phyloP scores from a whole-genome alignment of 1,140 invertebrate genomes.

The Bemisia tabaci region DNA sequence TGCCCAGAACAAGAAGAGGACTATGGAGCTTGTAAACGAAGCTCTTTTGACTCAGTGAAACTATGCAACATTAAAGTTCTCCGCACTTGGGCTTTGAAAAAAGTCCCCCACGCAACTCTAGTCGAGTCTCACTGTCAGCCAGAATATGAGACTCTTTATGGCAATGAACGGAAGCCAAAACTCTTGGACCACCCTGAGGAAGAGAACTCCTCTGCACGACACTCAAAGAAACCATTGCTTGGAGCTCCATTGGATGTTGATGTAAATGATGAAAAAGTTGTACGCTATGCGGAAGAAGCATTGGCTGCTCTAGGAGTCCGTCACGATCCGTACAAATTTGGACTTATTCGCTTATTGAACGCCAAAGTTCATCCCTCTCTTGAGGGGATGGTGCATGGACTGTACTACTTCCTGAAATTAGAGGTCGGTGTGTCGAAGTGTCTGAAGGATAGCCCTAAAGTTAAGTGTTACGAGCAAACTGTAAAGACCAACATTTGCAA shows the following conservation, averaged over 20 bases:
- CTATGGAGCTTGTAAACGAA: background rate
- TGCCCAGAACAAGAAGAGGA: background rate
- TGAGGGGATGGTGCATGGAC: too few relatives aligned
- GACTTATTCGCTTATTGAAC: too few relatives aligned
- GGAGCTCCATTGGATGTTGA: too few relatives aligned
- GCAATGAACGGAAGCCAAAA: background rate
- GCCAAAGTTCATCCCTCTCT: too few relatives aligned
- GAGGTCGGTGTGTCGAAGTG: background rate
- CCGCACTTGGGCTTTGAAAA: background rate
- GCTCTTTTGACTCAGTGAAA: background rate
- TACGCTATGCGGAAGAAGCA: too few relatives aligned
- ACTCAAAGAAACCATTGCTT: too few relatives aligned
- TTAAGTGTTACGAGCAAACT: background rate
- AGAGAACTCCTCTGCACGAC: too few relatives aligned
- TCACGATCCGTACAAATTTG: too few relatives aligned
- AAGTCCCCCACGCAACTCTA: background rate
- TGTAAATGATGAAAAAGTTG: too few relatives aligned
- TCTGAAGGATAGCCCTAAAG: background rate
- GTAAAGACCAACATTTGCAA: background rate
- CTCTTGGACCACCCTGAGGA: too few relatives aligned
- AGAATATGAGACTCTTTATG: background rate
- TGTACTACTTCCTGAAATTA: background rate
- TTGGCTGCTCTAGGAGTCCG: too few relatives aligned
- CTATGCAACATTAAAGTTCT: background rate
- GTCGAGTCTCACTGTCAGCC: background rate